Percentiles rank a stretch among this genome's conserved stretches.
phyloP scores from a whole-genome alignment of 2,797 vertebrate species.

The Rhinoraja longicauda region DNA sequence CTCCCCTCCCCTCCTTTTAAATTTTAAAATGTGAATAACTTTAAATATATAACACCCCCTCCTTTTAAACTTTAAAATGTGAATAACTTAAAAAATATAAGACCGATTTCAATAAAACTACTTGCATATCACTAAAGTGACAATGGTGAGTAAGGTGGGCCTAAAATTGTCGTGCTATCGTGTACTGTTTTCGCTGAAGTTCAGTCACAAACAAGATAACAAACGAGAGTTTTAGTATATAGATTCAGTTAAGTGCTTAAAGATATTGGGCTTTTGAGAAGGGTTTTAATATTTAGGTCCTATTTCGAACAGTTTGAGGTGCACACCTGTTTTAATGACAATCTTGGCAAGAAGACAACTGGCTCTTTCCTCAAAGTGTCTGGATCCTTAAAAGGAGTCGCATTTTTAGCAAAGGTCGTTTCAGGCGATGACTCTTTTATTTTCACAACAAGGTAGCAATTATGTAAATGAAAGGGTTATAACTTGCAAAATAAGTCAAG shows the following conservation, averaged over 20 bases:
- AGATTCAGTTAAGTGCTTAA: background rate
- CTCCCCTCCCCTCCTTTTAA: too few species aligned
- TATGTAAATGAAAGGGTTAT: background rate
- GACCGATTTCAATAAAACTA: too few species aligned
- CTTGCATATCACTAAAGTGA: too few species aligned
- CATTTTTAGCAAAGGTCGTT: background rate
- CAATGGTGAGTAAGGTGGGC: too few species aligned
- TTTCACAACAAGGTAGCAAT: background rate
- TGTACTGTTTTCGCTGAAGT: too few species aligned
- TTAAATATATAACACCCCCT: too few species aligned
- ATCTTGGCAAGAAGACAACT: background rate
- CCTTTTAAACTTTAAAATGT: too few species aligned
- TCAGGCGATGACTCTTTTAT: background rate
- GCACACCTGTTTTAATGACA: background rate
- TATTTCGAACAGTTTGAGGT: background rate
- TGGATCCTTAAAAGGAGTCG: background rate
- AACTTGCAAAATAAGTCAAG: background rate
- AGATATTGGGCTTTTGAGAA: background rate
- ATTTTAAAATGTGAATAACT: too few species aligned
- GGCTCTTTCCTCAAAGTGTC: background rate
- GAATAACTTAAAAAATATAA: too few species aligned
- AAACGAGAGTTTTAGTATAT: too few species aligned
- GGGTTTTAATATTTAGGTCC: background rate
- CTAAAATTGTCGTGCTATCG: too few species aligned
- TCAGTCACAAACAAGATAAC: too few species aligned